A percentile compares a stretch with the other conserved stretches of the same genome.
Evolutionary conservation across 2,113 vertebrate genomes (phyloP).

Genomic region (Psammodynastes pulverulentus): DNA sequence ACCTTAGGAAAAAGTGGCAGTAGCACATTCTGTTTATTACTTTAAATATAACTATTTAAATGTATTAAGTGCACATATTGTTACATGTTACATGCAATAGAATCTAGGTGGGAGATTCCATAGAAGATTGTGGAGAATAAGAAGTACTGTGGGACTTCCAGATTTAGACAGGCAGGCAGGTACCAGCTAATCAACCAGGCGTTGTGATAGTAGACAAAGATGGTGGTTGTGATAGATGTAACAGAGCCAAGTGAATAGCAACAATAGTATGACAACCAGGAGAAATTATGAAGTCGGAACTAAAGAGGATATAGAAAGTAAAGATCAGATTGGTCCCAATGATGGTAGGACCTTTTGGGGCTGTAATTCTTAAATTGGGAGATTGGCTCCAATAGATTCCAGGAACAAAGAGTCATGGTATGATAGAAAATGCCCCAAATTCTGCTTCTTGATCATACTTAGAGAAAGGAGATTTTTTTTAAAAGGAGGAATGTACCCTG

Average conservation of each 20-base stretch:
- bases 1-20: background rate
- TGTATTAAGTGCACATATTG: background rate
- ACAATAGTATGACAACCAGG: background rate
- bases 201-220: background rate
- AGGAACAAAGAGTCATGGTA: background rate
- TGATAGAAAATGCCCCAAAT: background rate
- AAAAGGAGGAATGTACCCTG: background rate
- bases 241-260: background rate
- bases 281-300: background rate
- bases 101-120: background rate
- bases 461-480: background rate
- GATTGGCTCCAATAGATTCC: background rate
- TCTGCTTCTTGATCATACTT: background rate
- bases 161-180: background rate
- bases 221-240: background rate
- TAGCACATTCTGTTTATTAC: background rate
- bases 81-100: background rate
- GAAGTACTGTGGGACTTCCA: background rate
- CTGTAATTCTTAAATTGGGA: background rate
- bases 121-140: background rate
- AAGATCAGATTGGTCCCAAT: background rate
- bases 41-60: background rate
- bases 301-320: background rate
- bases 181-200: background rate
- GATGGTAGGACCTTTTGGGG: background rate